Base-by-base conservation (phyloP, 2,797 vertebrate genomes). In the Sparus aurata region DNA sequence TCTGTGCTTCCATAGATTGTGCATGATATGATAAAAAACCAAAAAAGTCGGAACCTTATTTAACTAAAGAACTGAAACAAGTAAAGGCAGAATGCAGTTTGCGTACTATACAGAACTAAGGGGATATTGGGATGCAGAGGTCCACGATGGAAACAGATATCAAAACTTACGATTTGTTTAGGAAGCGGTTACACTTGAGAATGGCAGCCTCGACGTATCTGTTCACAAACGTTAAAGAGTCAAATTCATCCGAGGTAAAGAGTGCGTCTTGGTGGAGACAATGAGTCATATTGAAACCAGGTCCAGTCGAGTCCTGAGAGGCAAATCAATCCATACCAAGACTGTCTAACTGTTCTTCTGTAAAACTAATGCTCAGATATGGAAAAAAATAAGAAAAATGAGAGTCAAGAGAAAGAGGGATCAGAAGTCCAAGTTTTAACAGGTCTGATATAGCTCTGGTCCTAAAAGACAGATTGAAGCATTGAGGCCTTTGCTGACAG, bases 181-280 rank as follows among this genome's bases (percentile, higher is more conserved):
- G 92, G 93, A 99, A 99, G 64, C 95, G 96, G 91, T 97, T 99
- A 90, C 98, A 99, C 87, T 99, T 99, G 76, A 99, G 94, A 84
- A 99, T 98, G 63, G 98, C 97, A 2, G 97, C 96, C 90, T 99
- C 98, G 34, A 99, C 98, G 0, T 99, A 99, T 90, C 98, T 99
- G 80, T 49, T 61, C 27, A 27, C 61, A 58, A 11, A 25, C 23
- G 73, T 97, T 92, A 98, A 97, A 94, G 95, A 91, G 58, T 61
- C 69, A 23, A 18, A 60, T 16, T 45, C n/a, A 53, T 0, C 46
- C n/a, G 16, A 18, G 15, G 41, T 12, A 2, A 34, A 13, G 23
- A 46, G n/a, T 41, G 22, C 30, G 17, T 27, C 5, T 22, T 3
- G 12, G 66, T 4, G 4, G 47, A 63, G 25, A 63, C 45, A 41